These are phyloP conservation scores for Sylvilagus floridanus DNA, from an alignment of 2,797 vertebrate genomes.

Conservation along the genomic window DNA sequence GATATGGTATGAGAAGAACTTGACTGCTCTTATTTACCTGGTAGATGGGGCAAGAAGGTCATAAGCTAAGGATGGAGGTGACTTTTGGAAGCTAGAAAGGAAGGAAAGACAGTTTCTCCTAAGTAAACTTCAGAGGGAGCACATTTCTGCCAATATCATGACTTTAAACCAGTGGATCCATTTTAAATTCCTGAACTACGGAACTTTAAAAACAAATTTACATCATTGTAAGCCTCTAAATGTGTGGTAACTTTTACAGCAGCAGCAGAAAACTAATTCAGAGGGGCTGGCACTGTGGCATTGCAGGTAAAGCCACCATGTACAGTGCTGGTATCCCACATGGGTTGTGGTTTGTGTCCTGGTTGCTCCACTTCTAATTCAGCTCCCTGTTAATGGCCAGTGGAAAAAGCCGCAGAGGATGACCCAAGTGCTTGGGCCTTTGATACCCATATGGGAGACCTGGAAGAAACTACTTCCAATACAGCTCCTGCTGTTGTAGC, in stretches of 20 bases:
- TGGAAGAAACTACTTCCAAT: too few species aligned
- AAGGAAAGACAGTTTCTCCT: not conserved
- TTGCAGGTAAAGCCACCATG: too few species aligned
- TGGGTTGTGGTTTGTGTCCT: too few species aligned
- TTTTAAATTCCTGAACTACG: not conserved
- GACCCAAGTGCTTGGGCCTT: too few species aligned
- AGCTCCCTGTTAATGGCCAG: too few species aligned
- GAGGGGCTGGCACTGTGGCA: too few species aligned
- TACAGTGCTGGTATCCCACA: too few species aligned
- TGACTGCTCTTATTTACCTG: not conserved
- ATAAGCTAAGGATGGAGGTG: not conserved
- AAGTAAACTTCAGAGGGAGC: not conserved
- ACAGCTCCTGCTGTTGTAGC: too few species aligned
- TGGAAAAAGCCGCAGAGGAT: too few species aligned
- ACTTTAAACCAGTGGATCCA: not conserved
- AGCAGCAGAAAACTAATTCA: constrained; percentile 13
- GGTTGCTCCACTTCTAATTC: too few species aligned
- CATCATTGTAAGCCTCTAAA: not conserved
- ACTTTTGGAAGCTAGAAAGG: not conserved
- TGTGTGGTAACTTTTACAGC: not conserved
- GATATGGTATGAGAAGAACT: not conserved
- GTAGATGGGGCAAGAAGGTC: not conserved
- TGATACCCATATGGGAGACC: too few species aligned
- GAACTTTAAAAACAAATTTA: not conserved
- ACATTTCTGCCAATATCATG: not conserved